Percentiles rank a stretch among this genome's conserved stretches.
Evolutionary conservation across 2,113 vertebrate species (phyloP).

Genomic region (Azemiops feae): DNA sequence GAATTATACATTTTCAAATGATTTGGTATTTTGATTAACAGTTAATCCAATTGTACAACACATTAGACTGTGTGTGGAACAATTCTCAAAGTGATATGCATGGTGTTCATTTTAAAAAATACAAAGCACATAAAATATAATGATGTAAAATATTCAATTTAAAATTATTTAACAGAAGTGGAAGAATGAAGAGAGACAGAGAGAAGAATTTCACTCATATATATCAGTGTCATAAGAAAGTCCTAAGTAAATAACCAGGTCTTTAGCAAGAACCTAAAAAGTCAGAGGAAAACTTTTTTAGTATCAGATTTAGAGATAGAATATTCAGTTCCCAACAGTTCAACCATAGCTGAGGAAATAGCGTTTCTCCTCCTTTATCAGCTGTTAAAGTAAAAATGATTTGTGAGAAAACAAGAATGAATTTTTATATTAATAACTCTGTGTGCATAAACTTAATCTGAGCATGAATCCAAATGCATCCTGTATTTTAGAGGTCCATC

Average conservation of each 20-base stretch:
- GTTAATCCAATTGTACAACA: not conserved
- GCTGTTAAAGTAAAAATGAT: not conserved
- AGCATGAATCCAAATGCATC: too few relatives aligned
- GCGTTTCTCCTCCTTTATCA: not conserved
- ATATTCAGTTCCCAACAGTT: not conserved
- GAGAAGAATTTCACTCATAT: too few relatives aligned
- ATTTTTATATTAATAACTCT: not conserved
- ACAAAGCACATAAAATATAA: not conserved
- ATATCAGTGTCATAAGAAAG: not conserved
- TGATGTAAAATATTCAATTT: not conserved
- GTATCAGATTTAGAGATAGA: not conserved
- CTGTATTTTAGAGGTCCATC: not conserved
- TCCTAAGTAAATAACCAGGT: not conserved
- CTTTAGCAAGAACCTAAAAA: not conserved
- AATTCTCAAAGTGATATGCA: not conserved
- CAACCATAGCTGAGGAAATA: not conserved
- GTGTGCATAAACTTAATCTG: not conserved
- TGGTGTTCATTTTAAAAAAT: not conserved
- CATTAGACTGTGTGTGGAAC: not conserved
- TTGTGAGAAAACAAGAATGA: not conserved
- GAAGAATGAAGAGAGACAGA: too few relatives aligned
- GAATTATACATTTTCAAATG: not conserved
- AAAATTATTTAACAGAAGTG: not conserved
- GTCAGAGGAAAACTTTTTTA: not conserved
- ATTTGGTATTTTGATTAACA: not conserved